These are phyloP conservation scores for Lysandra coridon DNA, from an alignment of 2,888 invertebrate genomes.

Conservation along the genomic window DNA sequence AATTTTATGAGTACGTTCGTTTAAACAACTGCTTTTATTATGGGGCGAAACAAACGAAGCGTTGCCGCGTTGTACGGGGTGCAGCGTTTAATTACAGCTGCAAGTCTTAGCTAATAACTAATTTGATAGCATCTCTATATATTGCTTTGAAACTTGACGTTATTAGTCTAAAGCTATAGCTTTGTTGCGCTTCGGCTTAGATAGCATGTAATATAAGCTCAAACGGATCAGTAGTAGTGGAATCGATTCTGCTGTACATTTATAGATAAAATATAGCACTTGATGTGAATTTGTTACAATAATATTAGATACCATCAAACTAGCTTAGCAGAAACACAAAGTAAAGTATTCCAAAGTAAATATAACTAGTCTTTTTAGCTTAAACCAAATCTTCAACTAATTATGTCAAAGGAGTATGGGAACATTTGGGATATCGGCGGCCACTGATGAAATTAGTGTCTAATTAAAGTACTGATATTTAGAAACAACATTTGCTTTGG, in stretches of 20 bases:
- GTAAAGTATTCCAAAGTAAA: too few species aligned
- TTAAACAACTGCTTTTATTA: constrained; percentile 36
- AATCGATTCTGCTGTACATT: neutral
- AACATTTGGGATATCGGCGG: too few species aligned
- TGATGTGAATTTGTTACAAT: too few species aligned
- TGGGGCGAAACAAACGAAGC: constrained; percentile 59
- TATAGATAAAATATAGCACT: constrained; percentile 13
- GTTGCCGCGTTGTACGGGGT: constrained; percentile 55
- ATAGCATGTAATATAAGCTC: constrained; percentile 34
- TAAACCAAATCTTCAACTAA: too few species aligned
- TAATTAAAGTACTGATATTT: too few species aligned
- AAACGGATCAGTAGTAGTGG: neutral
- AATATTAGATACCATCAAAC: too few species aligned
- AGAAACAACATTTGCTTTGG: too few species aligned
- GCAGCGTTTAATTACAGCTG: constrained; percentile 66
- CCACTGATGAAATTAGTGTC: too few species aligned
- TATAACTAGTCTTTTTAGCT: too few species aligned
- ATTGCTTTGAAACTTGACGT: constrained; percentile 53
- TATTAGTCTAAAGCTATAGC: constrained; percentile 41
- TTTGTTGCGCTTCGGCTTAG: constrained; percentile 27
- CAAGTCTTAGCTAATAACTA: constrained; percentile 68
- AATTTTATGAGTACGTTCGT: constrained; percentile 22
- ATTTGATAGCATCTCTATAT: constrained; percentile 62
- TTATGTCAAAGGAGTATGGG: too few species aligned
- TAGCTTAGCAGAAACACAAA: too few species aligned